Conservation (phyloP, 2,888 invertebrate species). For the Agrochola circellaris region DNA sequence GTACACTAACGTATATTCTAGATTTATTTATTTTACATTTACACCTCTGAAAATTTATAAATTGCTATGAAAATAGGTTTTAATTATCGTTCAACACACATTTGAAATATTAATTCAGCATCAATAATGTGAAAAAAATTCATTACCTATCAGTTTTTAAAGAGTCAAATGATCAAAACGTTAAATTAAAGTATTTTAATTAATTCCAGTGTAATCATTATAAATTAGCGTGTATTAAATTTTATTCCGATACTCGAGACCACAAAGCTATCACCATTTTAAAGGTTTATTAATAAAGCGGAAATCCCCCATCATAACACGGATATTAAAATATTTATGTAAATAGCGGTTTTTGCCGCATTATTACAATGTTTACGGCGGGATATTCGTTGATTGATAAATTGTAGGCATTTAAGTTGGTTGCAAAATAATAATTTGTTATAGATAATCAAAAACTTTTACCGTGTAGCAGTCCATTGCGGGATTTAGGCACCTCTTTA, state of each 20-base stretch:
- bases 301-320: background rate
- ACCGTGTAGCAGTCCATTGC: no score
- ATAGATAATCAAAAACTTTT: background rate
- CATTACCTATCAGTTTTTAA: background rate
- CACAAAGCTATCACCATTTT: constrained; percentile 23
- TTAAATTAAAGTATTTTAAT: constrained; percentile 14
- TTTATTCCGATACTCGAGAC: constrained; percentile 10
- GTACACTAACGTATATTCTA: background rate
- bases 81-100: background rate
- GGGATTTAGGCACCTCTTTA: no score
- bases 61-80: background rate
- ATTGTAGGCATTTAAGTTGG: background rate
- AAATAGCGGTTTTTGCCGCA: background rate
- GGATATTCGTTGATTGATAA: background rate
- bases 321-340: background rate
- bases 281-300: constrained; percentile 19
- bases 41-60: background rate
- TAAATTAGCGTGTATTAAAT: background rate
- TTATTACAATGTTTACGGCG: background rate
- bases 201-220: constrained; percentile 10
- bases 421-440: no score
- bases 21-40: background rate
- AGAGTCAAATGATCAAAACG: background rate
- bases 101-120: background rate
- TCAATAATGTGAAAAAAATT: constrained; percentile 2